Percentiles rank a stretch among this genome's conserved stretches.
Conservation (phyloP, 2,113 vertebrate genomes). For the Bos javanicus region DNA sequence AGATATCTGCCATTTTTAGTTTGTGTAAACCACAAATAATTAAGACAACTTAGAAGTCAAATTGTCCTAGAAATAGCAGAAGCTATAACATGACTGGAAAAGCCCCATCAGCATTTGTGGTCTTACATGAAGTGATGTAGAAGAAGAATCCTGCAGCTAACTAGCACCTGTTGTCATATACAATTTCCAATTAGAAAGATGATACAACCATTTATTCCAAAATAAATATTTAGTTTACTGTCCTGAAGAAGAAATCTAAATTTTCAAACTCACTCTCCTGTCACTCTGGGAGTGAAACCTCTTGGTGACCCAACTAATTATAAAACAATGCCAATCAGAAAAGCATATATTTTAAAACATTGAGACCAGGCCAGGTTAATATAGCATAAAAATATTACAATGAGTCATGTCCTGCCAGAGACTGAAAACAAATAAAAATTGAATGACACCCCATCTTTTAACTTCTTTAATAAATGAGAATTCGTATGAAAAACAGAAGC, state of each 20-base stretch:
- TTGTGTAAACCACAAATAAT: neutral
- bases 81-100: neutral
- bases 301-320: slow-evolving; percentile 1
- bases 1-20: neutral
- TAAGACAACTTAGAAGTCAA: neutral
- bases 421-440: slow-evolving; percentile 6
- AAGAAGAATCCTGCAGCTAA: neutral
- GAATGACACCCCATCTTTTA: neutral
- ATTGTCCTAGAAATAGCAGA: neutral
- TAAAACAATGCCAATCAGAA: neutral
- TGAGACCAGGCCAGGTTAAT: neutral
- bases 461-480: slow-evolving; percentile 16
- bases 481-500: neutral
- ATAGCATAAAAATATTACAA: neutral
- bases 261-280: neutral
- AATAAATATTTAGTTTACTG: neutral
- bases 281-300: neutral
- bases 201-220: neutral
- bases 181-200: neutral
- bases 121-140: neutral
- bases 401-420: neutral
- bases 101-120: neutral
- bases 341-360: neutral
- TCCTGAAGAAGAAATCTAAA: slow-evolving; percentile 17
- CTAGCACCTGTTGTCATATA: neutral